Evolutionary conservation across 2,797 vertebrate species (phyloP), one percentile per base, ranked within the genome.

Genomic region (Diglossa cyanea): DNA sequence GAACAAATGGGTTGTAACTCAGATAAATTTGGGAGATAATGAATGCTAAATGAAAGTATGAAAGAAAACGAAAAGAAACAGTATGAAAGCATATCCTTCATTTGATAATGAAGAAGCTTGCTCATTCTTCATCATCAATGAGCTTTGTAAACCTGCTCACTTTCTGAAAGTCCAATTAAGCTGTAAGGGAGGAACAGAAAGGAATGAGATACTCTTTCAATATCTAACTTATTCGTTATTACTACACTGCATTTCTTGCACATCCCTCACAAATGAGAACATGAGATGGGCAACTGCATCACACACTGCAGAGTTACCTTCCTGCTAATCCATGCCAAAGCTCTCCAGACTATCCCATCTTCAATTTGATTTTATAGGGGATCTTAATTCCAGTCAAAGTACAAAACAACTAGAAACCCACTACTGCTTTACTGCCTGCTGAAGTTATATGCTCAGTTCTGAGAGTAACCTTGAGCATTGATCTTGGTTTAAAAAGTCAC

Each of bases 71-170:
- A 33, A 26, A 65, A 40, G 8, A 39, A 55, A 20, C 57, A 25
- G 20, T 23, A 66, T 37, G 37, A 67, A 76, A 77, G 40, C 17
- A 51, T 12, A 47, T 76, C 24, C 65, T 71, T 54, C 35, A 67
- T 70, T 73, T 57, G n/a, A 28, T 76, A 79, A 74, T 21, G 8
- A 78, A 79, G 45, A 30, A 48, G 33, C 7, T 75, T 75, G 68
- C 33, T 80, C 65, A 62, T 66, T 73, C 55, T 81, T 73, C 57
- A 81, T 31, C 62, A 90, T 23, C 26, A 26, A 12, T 45, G 50
- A 92, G 13, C 13, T 88, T 6, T 78, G 47, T 48, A 94, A 93
- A 40, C 16, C 58, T 88, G 66, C 57, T 83, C 86, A 92, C 53
- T 72, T 93, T 81, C 78, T 92, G 61, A 62, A 80, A 86, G 18